These are phyloP conservation scores for Taenaris catops DNA, from an alignment of 2,888 invertebrate species.

Conservation along the genomic window DNA sequence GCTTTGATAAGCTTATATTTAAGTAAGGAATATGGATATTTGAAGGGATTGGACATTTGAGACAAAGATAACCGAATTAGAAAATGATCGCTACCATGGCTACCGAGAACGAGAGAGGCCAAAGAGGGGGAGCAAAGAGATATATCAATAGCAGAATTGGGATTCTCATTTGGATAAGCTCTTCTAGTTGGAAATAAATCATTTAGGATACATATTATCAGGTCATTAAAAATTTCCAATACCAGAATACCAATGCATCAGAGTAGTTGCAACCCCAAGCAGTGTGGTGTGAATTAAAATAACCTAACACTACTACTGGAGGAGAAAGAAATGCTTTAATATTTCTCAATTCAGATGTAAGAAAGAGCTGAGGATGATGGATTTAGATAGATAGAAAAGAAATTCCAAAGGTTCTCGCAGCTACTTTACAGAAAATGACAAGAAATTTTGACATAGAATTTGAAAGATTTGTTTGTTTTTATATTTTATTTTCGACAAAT, in stretches of 20 bases:
- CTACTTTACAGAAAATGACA: too few species aligned
- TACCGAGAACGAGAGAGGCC: slow-evolving; percentile 3
- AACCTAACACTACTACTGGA: slow-evolving; percentile 14
- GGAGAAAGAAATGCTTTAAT: slow-evolving; percentile 6
- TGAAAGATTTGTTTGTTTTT: too few species aligned
- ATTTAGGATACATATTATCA: slow-evolving; percentile 13
- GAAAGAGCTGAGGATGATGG: neutral
- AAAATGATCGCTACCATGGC: slow-evolving; percentile 25
- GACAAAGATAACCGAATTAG: slow-evolving; percentile 16
- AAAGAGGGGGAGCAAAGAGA: slow-evolving; percentile 9
- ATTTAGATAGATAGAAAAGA: slow-evolving; percentile 15
- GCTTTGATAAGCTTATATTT: slow-evolving; percentile 17
- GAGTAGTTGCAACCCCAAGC: slow-evolving; percentile 11
- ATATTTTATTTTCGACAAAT: too few species aligned
- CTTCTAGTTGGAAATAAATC: slow-evolving; percentile 11
- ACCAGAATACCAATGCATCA: slow-evolving; percentile 1
- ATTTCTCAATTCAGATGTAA: neutral
- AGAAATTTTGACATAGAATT: too few species aligned
- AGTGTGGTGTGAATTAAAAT: slow-evolving; percentile 15
- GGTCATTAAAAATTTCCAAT: slow-evolving; percentile 10
- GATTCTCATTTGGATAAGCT: slow-evolving; percentile 7
- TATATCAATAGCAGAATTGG: slow-evolving; percentile 6
- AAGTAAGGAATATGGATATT: neutral
- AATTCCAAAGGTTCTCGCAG: slow-evolving; percentile 8
- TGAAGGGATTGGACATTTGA: neutral